Evolutionary conservation across 1,140 invertebrate species (phyloP).

Genomic region (Lepidurus packardi): DNA sequence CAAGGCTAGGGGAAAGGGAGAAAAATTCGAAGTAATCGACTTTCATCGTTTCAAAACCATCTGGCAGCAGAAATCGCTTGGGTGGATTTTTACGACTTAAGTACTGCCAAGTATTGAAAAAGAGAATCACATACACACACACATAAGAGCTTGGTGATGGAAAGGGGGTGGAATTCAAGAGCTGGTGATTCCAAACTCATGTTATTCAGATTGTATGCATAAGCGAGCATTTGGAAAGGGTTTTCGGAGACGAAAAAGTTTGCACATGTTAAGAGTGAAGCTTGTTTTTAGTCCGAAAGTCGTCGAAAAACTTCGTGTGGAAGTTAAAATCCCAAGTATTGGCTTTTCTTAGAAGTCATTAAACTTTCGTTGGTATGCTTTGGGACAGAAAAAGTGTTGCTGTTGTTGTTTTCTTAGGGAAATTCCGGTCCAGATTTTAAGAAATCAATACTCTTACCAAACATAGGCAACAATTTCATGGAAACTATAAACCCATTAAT

Average conservation of each 20-base stretch:
- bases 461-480: too few relatives aligned
- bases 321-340: too few relatives aligned
- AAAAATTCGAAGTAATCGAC: neutral
- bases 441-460: too few relatives aligned
- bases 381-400: too few relatives aligned
- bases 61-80: neutral
- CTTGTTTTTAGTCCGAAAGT: neutral
- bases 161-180: neutral
- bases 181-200: neutral
- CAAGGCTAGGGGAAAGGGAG: too few relatives aligned
- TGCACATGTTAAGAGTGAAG: neutral
- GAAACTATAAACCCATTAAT: too few relatives aligned
- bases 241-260: neutral
- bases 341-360: too few relatives aligned
- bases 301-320: too few relatives aligned
- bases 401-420: too few relatives aligned
- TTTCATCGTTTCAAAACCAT: neutral
- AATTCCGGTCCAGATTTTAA: too few relatives aligned
- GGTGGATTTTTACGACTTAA: neutral
- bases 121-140: neutral
- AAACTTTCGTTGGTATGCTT: too few relatives aligned
- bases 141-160: neutral
- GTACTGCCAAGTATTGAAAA: neutral
- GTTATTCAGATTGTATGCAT: slow-evolving; percentile 15
- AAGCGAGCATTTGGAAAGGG: neutral